These are phyloP conservation scores for Sphecodes monilicornis DNA, from an alignment of 2,888 invertebrate species.

Conservation along the genomic window DNA sequence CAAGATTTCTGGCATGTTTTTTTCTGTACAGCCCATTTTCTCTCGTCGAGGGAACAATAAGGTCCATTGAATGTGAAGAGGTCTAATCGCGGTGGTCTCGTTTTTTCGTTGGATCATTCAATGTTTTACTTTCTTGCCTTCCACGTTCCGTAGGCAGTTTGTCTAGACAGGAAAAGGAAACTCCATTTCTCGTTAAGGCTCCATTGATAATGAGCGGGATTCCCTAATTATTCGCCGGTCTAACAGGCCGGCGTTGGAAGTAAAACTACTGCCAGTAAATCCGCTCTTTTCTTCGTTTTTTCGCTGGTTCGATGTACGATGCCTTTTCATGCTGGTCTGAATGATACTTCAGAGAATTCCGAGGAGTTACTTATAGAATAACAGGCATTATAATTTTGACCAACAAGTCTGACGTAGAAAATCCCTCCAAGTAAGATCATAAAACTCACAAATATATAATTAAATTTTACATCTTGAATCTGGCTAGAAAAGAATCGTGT, in stretches of 20 bases:
- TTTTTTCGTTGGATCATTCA: slow-evolving; percentile 52
- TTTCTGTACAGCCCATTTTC: background rate
- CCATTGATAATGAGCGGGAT: slow-evolving; percentile 75
- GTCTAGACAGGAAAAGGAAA: slow-evolving; percentile 77
- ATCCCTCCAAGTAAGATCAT: background rate
- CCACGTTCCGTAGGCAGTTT: slow-evolving; percentile 69
- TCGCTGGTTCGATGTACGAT: slow-evolving; percentile 35
- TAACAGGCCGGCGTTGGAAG: slow-evolving; percentile 41
- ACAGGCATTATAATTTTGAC: slow-evolving; percentile 6
- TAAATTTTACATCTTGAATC: background rate
- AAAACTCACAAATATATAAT: background rate
- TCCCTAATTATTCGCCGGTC: slow-evolving; percentile 73
- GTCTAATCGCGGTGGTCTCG: slow-evolving; percentile 31
- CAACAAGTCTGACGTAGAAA: background rate
- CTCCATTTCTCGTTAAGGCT: slow-evolving; percentile 70
- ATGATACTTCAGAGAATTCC: slow-evolving; percentile 21
- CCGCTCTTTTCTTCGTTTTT: slow-evolving; percentile 25
- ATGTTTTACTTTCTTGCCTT: slow-evolving; percentile 62
- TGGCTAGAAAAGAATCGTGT: background rate
- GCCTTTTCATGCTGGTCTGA: slow-evolving; percentile 43
- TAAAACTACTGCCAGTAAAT: slow-evolving; percentile 55
- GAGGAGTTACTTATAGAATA: slow-evolving; percentile 24
- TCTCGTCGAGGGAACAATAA: slow-evolving; percentile 5
- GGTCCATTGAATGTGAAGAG: slow-evolving; percentile 21
- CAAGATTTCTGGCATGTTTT: background rate